A percentile compares a stretch with the other conserved stretches of the same genome.
Conservation (phyloP, 2,888 invertebrate genomes). For the Schizaphis graminum region DNA sequence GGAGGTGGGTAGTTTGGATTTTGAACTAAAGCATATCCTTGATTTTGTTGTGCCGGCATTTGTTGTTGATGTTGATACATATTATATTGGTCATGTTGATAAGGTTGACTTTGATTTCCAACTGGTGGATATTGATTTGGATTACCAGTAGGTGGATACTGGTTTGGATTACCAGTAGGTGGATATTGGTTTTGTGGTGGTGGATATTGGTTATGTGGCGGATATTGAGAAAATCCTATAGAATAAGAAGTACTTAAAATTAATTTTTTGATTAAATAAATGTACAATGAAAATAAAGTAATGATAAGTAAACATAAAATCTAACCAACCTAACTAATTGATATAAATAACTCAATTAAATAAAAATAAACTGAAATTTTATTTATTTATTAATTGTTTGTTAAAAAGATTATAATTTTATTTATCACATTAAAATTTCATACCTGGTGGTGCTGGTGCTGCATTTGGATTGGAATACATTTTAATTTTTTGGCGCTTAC, state of each 20-base stretch:
- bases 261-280: background rate
- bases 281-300: background rate
- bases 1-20: constrained; percentile 55
- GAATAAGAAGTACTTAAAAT: background rate
- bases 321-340: background rate
- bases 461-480: constrained; percentile 49
- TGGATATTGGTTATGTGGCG: constrained; percentile 47
- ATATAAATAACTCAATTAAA: background rate
- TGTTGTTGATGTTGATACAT: constrained; percentile 47
- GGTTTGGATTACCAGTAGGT: background rate
- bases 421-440: background rate
- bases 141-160: constrained; percentile 35
- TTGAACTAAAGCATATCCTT: constrained; percentile 18
- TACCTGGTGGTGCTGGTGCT: constrained; percentile 39
- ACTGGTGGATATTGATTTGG: constrained; percentile 22
- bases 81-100: constrained; percentile 61
- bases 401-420: background rate
- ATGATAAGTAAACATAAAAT: background rate
- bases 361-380: background rate
- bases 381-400: background rate
- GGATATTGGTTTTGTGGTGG: constrained; percentile 35
- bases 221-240: constrained; percentile 55
- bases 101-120: constrained; percentile 39
- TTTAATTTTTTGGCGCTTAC: background rate
- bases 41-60: constrained; percentile 36